A percentile compares a stretch with the other conserved stretches of the same genome.
Conservation (phyloP, 2,797 vertebrate species). For the Myiotriccus ornatus region DNA sequence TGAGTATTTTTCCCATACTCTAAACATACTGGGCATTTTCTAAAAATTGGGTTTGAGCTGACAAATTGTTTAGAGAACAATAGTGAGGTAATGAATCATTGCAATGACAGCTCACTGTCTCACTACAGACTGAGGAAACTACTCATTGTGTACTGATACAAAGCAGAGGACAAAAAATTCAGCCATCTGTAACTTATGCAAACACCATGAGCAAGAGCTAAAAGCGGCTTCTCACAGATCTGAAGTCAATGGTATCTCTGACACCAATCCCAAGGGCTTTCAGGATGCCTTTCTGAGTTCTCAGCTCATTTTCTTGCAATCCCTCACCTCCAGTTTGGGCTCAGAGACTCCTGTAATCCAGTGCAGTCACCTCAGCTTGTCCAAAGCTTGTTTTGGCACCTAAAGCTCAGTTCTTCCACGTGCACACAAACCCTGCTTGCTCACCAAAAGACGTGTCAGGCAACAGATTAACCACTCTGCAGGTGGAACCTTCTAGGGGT, state of each 20-base stretch:
- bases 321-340: neutral
- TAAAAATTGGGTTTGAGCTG: neutral
- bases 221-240: neutral
- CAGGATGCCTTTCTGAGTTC: neutral
- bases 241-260: neutral
- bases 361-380: neutral
- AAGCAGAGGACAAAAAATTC: neutral
- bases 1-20: neutral
- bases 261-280: neutral
- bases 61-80: neutral
- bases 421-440: neutral
- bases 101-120: neutral
- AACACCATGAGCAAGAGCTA: neutral
- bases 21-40: neutral
- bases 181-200: neutral
- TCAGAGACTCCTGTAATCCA: neutral
- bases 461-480: neutral
- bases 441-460: fast-evolving
- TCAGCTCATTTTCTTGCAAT: neutral
- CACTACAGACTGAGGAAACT: neutral
- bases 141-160: neutral
- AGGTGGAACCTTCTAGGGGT: neutral
- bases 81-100: neutral
- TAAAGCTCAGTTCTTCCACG: neutral
- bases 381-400: neutral